These are phyloP conservation scores for Phyllopteryx taeniolatus DNA, from an alignment of 2,113 vertebrate species.

Conservation along the genomic window DNA sequence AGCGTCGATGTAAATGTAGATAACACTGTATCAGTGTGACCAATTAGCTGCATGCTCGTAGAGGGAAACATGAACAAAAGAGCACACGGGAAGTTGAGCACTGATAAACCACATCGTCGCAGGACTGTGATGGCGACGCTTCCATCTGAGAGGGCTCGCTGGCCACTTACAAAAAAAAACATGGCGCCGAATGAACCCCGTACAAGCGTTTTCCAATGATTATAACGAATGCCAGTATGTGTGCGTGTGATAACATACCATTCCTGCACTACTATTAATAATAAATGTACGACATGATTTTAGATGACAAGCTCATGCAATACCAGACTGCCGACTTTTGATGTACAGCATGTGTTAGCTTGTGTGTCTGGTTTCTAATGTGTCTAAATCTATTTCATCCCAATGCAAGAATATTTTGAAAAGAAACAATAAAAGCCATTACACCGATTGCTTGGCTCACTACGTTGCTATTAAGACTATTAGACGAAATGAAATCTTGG, in stretches of 20 bases:
- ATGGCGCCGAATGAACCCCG: conserved; percentile 14
- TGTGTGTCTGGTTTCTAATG: conserved; percentile 42
- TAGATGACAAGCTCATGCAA: conserved; percentile 50
- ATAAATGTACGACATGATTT: background rate
- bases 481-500: background rate
- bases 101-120: conserved; percentile 38
- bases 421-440: conserved; percentile 61
- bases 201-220: background rate
- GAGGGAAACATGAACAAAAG: conserved; percentile 44
- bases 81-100: conserved; percentile 33
- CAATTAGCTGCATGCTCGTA: conserved; percentile 45
- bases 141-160: background rate
- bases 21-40: conserved; percentile 63
- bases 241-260: conserved; percentile 3
- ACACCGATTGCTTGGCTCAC: conserved; percentile 24
- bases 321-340: conserved; percentile 34
- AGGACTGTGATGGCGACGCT: background rate
- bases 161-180: conserved; percentile 5
- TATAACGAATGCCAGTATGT: conserved; percentile 29
- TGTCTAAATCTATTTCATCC: conserved; percentile 44
- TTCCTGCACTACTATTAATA: conserved; percentile 29
- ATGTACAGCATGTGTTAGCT: conserved; percentile 60
- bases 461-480: background rate
- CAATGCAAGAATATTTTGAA: conserved; percentile 65
- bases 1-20: conserved; percentile 41